Evolutionary conservation across 2,797 vertebrate genomes (phyloP).

Genomic region (Lutjanus campechanus): DNA sequence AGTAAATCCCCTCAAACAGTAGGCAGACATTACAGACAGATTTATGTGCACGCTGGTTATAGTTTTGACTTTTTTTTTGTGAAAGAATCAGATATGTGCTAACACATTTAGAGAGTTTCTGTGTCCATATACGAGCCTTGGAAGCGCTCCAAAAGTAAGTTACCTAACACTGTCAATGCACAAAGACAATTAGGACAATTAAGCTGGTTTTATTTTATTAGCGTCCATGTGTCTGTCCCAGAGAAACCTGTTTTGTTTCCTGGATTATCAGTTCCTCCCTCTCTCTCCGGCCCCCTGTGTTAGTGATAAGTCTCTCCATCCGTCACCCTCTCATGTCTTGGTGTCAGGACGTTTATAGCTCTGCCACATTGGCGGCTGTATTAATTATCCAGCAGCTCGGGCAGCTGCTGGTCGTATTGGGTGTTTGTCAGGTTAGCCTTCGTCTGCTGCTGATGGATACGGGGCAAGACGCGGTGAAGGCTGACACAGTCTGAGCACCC

Average conservation of each 20-base stretch:
- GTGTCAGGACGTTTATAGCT: constrained; percentile 77
- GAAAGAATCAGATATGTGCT: too few relatives aligned
- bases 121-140: too few relatives aligned
- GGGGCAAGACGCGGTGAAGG: constrained; percentile 60
- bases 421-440: constrained; percentile 89
- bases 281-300: constrained; percentile 8
- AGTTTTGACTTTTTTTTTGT: too few relatives aligned
- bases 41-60: too few relatives aligned
- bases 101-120: too few relatives aligned
- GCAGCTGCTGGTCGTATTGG: constrained; percentile 71
- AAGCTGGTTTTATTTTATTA: constrained; percentile 19
- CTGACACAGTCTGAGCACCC: constrained; percentile 53
- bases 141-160: too few relatives aligned
- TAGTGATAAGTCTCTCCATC: constrained; percentile 30
- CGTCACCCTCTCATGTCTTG: constrained; percentile 34
- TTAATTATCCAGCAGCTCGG: constrained; percentile 80
- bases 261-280: background rate
- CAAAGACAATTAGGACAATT: background rate
- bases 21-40: too few relatives aligned
- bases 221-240: background rate
- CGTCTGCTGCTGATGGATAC: constrained; percentile 72
- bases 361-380: constrained; percentile 83
- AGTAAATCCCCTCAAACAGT: too few relatives aligned
- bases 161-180: too few relatives aligned
- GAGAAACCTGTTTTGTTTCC: constrained; percentile 20